Evolutionary conservation across 1,140 invertebrate genomes (phyloP).

Genomic region (Akabosia matsudoensis): DNA sequence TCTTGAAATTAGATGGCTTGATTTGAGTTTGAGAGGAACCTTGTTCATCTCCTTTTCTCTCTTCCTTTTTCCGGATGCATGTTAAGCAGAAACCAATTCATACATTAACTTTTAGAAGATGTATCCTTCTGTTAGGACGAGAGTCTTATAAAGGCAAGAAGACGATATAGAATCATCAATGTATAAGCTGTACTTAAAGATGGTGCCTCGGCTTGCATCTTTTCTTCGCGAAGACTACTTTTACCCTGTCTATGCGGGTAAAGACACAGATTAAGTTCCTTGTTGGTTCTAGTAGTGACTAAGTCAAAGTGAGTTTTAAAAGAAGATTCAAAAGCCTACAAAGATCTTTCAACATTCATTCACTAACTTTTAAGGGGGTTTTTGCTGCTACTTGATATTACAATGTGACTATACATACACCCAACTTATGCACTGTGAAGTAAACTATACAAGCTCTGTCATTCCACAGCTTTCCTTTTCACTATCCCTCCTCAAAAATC

Average conservation of each 20-base stretch:
- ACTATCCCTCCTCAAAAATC: not conserved
- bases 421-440: not conserved
- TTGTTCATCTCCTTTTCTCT: slow-evolving; percentile 17
- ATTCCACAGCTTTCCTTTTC: slow-evolving; percentile 5
- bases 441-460: no score
- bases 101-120: slow-evolving; percentile 8
- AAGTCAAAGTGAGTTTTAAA: slow-evolving; percentile 21
- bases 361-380: not conserved
- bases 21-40: slow-evolving; percentile 23
- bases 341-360: slow-evolving; percentile 25
- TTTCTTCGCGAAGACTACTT: not conserved
- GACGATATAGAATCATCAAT: not conserved
- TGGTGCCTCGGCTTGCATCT: not conserved
- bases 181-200: slow-evolving; percentile 3
- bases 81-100: slow-evolving; percentile 22
- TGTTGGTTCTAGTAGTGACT: not conserved
- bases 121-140: slow-evolving; percentile 16
- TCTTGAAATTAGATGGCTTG: slow-evolving; percentile 22
- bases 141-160: not conserved
- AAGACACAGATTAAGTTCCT: slow-evolving; percentile 8
- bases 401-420: not conserved
- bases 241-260: not conserved
- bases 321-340: slow-evolving; percentile 16
- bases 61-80: slow-evolving; percentile 17
- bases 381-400: not conserved